phyloP scores from a whole-genome alignment of 2,888 invertebrate genomes.

The Dolichopus griseipennis region DNA sequence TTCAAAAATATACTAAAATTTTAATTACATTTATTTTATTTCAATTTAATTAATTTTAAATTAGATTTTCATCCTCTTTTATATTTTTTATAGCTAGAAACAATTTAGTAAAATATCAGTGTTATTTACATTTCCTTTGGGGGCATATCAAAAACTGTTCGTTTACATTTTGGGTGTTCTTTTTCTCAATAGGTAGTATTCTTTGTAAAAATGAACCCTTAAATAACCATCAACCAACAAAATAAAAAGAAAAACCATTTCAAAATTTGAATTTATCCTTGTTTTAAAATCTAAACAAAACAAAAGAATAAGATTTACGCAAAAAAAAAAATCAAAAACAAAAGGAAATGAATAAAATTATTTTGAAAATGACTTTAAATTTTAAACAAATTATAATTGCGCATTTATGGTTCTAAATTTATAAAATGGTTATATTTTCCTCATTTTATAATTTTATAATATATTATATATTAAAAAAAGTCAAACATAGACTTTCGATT shows the following conservation, averaged over 20 bases:
- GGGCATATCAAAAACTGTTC: background rate
- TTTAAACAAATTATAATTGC: background rate
- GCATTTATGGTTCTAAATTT: background rate
- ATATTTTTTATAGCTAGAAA: background rate
- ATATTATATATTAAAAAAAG: background rate
- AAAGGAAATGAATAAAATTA: background rate
- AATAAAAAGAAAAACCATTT: background rate
- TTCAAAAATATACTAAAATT: background rate
- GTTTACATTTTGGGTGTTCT: no score
- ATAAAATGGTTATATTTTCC: background rate
- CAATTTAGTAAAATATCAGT: background rate
- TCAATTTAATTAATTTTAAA: conserved; percentile 2
- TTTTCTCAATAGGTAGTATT: no score
- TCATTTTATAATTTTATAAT: background rate
- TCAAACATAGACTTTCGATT: background rate
- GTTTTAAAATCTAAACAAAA: no score
- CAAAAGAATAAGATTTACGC: background rate
- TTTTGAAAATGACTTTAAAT: background rate
- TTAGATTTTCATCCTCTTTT: background rate
- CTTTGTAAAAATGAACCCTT: no score
- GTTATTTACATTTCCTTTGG: background rate
- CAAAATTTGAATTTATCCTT: background rate
- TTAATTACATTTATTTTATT: conserved; percentile 1
- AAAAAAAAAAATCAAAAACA: background rate
- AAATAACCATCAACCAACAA: background rate